Base-by-base conservation (phyloP, 2,113 vertebrate genomes). In the Dolichallabes microphthalmus region DNA sequence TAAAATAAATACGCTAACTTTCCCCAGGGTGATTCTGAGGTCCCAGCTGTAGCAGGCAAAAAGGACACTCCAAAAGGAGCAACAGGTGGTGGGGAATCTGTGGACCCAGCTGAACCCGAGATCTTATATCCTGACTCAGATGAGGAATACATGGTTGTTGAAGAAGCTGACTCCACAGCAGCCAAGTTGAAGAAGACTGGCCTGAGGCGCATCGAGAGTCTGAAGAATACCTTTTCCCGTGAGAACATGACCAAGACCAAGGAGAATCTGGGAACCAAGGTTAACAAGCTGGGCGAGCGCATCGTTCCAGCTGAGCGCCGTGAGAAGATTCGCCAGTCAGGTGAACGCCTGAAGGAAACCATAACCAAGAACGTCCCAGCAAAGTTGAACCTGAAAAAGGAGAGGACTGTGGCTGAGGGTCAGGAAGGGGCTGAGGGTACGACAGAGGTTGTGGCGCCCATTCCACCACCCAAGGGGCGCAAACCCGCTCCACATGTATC, bases 161-260 rank as follows among this genome's bases (percentile, higher is more conserved):
- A 99, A 93, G 95, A 95, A 88, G 93, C 90, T 0, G 91, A 93
- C 53, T 94, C 96, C 20, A 92, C 93, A 66, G 94, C 95, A 39
- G 60, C 94, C n/a, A 95, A 92, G 45, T 84, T 96, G 85, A 98
- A 95, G 91, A 98, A 97, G 93, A 94, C 96, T 0, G 97, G 98
- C 85, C 95, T 96, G 94, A 96, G 95, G 30, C 96, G 94, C 88
- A 98, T 99, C 22, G 97, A 98, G 93, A 97, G 96, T 89, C 95
- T 99, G 90, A 99, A 96, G 91, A 96, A 97, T 85, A 96, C 97
- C 3, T 99, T 99, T 94, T 97, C 98, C 81, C 96, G 93, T 87
- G 96, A 98, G 93, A 99, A 96, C 91, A 96, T 99, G 91, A 95
- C 94, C 93, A 98, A 98, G 93, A 99, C 97, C 2, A 96, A 95